A percentile compares a stretch with the other conserved stretches of the same genome.
These are phyloP conservation scores for Synergus laeviventris DNA, from an alignment of 2,888 invertebrate species.

Conservation along the genomic window DNA sequence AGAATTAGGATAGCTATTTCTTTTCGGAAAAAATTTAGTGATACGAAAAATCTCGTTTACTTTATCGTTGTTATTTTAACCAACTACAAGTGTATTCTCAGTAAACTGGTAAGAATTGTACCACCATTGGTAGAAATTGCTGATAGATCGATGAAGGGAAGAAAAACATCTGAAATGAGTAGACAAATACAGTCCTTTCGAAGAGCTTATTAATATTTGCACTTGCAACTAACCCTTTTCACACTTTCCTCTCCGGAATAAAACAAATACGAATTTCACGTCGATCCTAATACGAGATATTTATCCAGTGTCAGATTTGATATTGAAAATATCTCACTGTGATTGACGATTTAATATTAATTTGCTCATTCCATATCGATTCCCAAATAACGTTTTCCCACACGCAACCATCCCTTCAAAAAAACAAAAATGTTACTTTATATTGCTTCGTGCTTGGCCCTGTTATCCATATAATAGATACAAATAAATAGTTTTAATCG, in stretches of 20 bases:
- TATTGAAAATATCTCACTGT: not conserved
- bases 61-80: not conserved
- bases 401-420: not conserved
- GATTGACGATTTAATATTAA: constrained; percentile 1
- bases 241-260: constrained; percentile 42
- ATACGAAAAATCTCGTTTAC: not conserved
- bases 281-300: constrained; percentile 12
- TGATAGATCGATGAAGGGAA: constrained; percentile 2
- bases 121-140: not conserved
- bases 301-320: not conserved
- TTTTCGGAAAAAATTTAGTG: not conserved
- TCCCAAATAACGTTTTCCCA: not conserved
- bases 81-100: not conserved
- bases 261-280: constrained; percentile 46
- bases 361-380: not conserved
- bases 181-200: constrained; percentile 32
- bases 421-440: too few relatives aligned
- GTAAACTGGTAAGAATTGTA: not conserved
- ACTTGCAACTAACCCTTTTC: constrained; percentile 50
- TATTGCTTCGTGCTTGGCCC: too few relatives aligned
- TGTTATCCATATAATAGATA: too few relatives aligned
- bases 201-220: constrained; percentile 51
- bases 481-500: too few relatives aligned
- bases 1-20: not conserved
- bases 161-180: constrained; percentile 22